Evolutionary conservation across 2,113 vertebrate species (phyloP).

Genomic region (Eulacestoma nigropectus): DNA sequence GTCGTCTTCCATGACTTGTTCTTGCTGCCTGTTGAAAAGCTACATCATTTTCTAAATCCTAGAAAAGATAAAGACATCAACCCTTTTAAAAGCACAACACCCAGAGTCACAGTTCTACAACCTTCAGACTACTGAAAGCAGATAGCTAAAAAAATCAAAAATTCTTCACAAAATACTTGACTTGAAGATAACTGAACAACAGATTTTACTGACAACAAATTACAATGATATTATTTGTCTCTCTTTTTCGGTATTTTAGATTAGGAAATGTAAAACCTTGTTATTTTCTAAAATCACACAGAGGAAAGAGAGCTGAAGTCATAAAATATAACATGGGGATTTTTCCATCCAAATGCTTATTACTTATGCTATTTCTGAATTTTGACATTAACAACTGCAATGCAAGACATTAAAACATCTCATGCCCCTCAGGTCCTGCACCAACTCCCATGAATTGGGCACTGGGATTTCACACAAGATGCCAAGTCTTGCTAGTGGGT

Average conservation of each 20-base stretch:
- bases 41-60: slow-evolving; percentile 93
- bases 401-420: not conserved
- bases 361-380: not conserved
- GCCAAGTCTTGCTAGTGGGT: not conserved
- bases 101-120: not conserved
- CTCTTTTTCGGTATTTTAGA: not conserved
- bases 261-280: not conserved
- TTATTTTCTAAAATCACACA: not conserved
- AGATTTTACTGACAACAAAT: not conserved
- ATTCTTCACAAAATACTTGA: not conserved
- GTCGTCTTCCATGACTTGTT: slow-evolving; percentile 93
- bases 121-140: not conserved
- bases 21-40: slow-evolving; percentile 91
- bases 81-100: not conserved
- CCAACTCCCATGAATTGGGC: not conserved
- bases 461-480: not conserved
- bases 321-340: not conserved
- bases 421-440: not conserved
- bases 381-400: not conserved
- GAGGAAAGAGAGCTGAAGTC: not conserved
- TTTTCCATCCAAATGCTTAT: not conserved
- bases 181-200: not conserved
- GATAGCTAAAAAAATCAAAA: not conserved
- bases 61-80: not conserved
- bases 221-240: not conserved